Base-by-base conservation (phyloP, 2,113 vertebrate species). In the zebrafish (Danio rerio) region DNA sequence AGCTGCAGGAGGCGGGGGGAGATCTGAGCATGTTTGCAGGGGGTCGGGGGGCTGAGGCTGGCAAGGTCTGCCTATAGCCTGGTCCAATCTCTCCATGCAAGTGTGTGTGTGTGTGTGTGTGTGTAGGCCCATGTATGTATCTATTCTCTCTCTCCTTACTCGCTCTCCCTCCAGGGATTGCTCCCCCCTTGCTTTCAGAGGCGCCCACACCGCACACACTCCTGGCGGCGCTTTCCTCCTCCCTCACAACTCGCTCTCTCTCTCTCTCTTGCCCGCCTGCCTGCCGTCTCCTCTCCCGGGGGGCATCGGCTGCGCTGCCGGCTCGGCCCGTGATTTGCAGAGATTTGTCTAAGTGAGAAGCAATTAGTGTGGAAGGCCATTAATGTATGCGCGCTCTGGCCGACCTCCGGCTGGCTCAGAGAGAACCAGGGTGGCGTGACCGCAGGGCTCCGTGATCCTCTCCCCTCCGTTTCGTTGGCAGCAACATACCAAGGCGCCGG, bases 291-390 rank as follows among this genome's bases (percentile, higher is more conserved):
- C 49, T 49, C 78, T 79, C 92, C 93, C 92, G 81, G 89, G 92
- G 90, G 92, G 92, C 87, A 79, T 0, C 83, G 89, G 88, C 91
- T 90, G 88, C 76, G 91, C 93, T 92, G 91, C 89, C 90, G 92
- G 92, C 91, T 83, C 89, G 90, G 88, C 90, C 90, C 90, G 82
- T 93, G 93, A 94, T 94, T 94, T 93, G 90, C 91, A 89, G 90
- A 93, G 92, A 93, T 94, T 94, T 95, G 93, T 94, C 93, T 94
- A 94, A 95, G 93, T 94, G 93, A 94, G 93, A 94, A 93, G 93
- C 93, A 94, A 94, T 94, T 94, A 94, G 93, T 93, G 93, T 83
- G 89, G 89, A 89, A 92, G 93, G 91, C 90, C 84, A 89, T 92
- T 94, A 94, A 94, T 94, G 90, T 93, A 93, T 93, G 91, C 91